Evolutionary conservation across 2,888 invertebrate species (phyloP).

Genomic region (Hirtodrosophila cameraria): DNA sequence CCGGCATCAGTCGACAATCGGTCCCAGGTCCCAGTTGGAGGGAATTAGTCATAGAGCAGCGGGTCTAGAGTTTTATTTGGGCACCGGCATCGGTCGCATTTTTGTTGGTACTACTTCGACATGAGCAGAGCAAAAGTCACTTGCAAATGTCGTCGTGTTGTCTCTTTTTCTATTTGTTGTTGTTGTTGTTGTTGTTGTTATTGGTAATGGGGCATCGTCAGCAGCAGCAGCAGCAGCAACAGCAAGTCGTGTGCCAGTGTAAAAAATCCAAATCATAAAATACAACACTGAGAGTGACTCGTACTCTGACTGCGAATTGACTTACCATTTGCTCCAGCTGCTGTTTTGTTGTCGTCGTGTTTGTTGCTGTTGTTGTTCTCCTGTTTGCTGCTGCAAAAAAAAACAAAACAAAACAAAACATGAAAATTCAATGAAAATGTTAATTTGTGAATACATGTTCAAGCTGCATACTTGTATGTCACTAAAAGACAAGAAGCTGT

Average conservation of each 20-base stretch:
- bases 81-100: constrained; percentile 66
- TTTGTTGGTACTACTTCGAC: constrained; percentile 25
- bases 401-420: too few relatives aligned
- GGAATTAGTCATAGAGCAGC: constrained; percentile 66
- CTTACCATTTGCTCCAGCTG: constrained; percentile 59
- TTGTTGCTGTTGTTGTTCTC: constrained; percentile 27
- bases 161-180: constrained; percentile 25
- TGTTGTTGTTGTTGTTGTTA: constrained; percentile 19
- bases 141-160: constrained; percentile 59
- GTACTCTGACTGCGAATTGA: constrained; percentile 49
- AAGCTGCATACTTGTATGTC: constrained; percentile 21
- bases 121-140: constrained; percentile 49
- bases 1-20: constrained; percentile 15
- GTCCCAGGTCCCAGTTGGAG: constrained; percentile 32
- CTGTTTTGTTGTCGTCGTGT: constrained; percentile 41
- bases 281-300: constrained; percentile 40
- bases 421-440: constrained; percentile 66
- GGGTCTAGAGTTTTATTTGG: constrained; percentile 24
- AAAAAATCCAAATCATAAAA: constrained; percentile 53
- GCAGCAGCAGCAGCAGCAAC: constrained; percentile 53
- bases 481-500: constrained; percentile 50
- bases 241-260: constrained; percentile 62
- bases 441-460: constrained; percentile 52
- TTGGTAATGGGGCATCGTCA: constrained; percentile 51
- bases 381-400: constrained; percentile 4